Base-by-base conservation (phyloP, 2,888 invertebrate species). In the Cryptus armator region DNA sequence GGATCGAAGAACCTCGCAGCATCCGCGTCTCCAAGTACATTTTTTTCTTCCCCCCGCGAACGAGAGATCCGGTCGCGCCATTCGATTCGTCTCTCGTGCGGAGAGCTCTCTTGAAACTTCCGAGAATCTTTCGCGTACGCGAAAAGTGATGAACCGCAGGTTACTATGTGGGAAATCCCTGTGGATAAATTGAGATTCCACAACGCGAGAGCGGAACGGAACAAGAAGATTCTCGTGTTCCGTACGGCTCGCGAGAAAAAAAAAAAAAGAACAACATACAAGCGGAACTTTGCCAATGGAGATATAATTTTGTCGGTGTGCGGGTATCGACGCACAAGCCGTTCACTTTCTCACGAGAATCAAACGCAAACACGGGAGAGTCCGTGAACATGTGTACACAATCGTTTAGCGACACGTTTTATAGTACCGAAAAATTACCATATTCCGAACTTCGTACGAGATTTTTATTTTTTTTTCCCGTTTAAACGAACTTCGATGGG, bases 341-440 rank as follows among this genome's bases (percentile, higher is more conserved):
- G 74, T 86, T 86, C 85, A 83, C 85, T 86, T 86, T 86, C 85
- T 86, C 85, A 86, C 85, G 84, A 81, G 62, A 43, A 56, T 53
- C 72, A 56, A n/a, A 16, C 19, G 43, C 71, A 48, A 37, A 62
- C 16, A 37, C 56, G 19, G 24, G 16, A 16, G 64, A 62, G 16
- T 32, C 12, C 19, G 64, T 48, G 48, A 64, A 46, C 46, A 32
- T 64, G 64, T 64, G 10, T 51, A 3, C 24, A 56, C 19, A 24
- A 56, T 56, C 24, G 12, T 56, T 24, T 19, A 24, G 4, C 3
- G 53, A 10, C 2, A 1, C 24, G 24, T 24, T 19, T 53, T 53
- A 19, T 16, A 12, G 4, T 4, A 3, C 10, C 10, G 24, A 56
- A 56, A 19, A 56, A 12, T 56, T 0, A 56, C 24, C 56, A 9